phyloP scores from a whole-genome alignment of 1,140 invertebrate species.

The Tetranychus cinnabarinus region DNA sequence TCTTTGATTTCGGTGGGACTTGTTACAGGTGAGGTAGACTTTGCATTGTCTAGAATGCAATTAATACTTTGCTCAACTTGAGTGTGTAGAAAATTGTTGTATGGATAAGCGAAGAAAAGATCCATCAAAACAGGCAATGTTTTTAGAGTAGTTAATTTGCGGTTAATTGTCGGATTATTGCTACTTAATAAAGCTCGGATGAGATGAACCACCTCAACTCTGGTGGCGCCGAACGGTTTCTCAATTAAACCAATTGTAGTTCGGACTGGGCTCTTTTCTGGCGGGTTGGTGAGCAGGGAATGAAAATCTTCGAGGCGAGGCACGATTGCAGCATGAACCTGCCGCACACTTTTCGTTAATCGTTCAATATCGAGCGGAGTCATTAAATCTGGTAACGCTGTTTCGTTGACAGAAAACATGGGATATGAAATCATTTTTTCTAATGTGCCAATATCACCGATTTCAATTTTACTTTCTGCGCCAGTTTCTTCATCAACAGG shows the following conservation, averaged over 20 bases:
- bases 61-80: constrained; percentile 48
- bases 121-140: constrained; percentile 39
- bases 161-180: constrained; percentile 33
- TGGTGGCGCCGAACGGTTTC: constrained; percentile 45
- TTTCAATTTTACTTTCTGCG: background rate
- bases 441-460: background rate
- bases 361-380: constrained; percentile 23
- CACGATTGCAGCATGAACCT: constrained; percentile 33
- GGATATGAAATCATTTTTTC: background rate
- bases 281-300: constrained; percentile 40
- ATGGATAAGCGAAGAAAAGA: constrained; percentile 53
- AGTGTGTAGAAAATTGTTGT: constrained; percentile 73
- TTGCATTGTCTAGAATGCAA: constrained; percentile 9
- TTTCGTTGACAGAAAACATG: constrained; percentile 12
- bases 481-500: background rate
- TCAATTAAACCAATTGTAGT: constrained; percentile 38
- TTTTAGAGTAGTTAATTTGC: constrained; percentile 27
- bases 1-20: background rate
- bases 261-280: constrained; percentile 34
- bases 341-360: constrained; percentile 27
- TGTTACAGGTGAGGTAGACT: background rate
- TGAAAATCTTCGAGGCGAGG: constrained; percentile 44
- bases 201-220: constrained; percentile 46
- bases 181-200: constrained; percentile 38
- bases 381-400: constrained; percentile 19